Conservation (phyloP, 2,797 vertebrate genomes). For the Falco concolor region DNA sequence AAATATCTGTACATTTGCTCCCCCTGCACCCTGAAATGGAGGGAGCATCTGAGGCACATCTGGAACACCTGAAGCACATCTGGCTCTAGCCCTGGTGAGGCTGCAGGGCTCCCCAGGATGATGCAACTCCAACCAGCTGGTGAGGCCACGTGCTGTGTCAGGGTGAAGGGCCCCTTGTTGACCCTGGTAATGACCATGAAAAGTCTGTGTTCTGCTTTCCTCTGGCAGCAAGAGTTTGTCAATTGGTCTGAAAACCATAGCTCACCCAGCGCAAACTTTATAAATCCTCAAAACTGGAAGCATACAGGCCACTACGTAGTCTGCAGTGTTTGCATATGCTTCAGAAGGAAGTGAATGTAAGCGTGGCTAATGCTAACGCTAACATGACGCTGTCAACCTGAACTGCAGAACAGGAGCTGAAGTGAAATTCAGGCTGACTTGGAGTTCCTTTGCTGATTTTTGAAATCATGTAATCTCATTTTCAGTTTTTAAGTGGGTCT, state of each 20-base stretch:
- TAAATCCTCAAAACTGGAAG: not conserved
- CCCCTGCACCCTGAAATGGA: not conserved
- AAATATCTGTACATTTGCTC: rapidly evolving
- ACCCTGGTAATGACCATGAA: not conserved
- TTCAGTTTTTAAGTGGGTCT: constrained; percentile 21
- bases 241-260: not conserved
- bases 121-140: not conserved
- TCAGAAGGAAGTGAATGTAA: not conserved
- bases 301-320: not conserved
- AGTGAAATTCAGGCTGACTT: constrained; percentile 26
- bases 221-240: not conserved
- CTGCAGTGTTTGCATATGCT: not conserved
- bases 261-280: not conserved
- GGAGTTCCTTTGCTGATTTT: constrained; percentile 27
- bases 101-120: not conserved
- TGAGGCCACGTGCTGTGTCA: rapidly evolving
- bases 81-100: not conserved
- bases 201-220: not conserved
- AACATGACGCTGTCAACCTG: not conserved
- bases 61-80: not conserved
- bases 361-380: not conserved
- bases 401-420: constrained; percentile 20
- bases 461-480: not conserved
- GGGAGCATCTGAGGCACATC: not conserved
- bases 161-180: not conserved